phyloP scores from a whole-genome alignment of 2,888 invertebrate genomes.

The Gordius sp. region DNA sequence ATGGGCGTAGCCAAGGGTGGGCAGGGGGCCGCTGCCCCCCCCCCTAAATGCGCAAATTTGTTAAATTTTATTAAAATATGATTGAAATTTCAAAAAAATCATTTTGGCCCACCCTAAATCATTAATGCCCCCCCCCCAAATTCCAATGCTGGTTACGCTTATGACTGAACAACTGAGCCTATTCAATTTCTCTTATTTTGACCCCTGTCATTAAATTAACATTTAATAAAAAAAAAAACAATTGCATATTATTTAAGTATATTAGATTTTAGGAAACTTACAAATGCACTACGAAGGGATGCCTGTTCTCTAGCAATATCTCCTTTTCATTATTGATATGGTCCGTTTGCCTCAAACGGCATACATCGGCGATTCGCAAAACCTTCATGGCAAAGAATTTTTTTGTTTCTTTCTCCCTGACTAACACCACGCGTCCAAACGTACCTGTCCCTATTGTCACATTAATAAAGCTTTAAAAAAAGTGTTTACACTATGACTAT shows the following conservation, averaged over 20 bases:
- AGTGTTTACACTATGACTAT: no score
- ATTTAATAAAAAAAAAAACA: neutral
- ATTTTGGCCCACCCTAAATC: no score
- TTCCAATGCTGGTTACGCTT: no score
- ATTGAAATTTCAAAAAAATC: no score
- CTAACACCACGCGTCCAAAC: constrained; percentile 69
- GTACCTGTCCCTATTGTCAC: constrained; percentile 46
- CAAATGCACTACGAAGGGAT: constrained; percentile 85
- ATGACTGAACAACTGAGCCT: no score
- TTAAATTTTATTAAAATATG: no score
- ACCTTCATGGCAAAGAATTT: constrained; percentile 76
- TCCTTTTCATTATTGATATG: constrained; percentile 89
- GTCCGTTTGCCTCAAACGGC: constrained; percentile 69
- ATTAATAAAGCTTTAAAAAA: neutral
- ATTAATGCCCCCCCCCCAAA: no score
- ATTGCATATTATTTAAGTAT: constrained; percentile 8
- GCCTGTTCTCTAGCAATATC: constrained; percentile 52
- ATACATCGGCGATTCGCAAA: constrained; percentile 66
- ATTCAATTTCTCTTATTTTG: no score
- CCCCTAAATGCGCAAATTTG: no score
- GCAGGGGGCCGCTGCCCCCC: no score
- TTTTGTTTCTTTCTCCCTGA: constrained; percentile 34
- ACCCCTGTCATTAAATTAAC: no score
- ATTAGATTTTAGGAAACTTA: constrained; percentile 31
- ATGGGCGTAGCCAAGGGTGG: no score